Conservation (phyloP, 2,888 invertebrate species). For the Clostera curtula region DNA sequence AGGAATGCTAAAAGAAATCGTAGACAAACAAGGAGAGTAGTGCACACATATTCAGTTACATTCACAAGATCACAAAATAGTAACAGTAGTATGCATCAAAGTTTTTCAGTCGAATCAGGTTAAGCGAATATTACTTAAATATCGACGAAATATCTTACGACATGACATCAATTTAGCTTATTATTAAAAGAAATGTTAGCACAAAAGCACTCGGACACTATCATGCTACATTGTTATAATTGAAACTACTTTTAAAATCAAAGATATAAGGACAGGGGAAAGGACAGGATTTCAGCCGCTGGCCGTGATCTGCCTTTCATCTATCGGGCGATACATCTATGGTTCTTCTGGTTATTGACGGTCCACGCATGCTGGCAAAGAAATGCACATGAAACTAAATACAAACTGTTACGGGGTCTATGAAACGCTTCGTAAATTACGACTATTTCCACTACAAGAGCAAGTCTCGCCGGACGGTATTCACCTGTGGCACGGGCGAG, state of each 20-base stretch:
- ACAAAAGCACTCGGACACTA: constrained; percentile 33
- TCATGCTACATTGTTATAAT: constrained; percentile 39
- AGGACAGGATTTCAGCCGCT: constrained; percentile 30
- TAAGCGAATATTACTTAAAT: no score
- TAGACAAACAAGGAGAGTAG: no score
- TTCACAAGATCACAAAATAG: no score
- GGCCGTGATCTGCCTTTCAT: constrained; percentile 25
- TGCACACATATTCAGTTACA: no score
- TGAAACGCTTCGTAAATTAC: constrained; percentile 46
- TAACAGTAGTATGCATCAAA: no score
- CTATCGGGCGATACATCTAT: constrained; percentile 34
- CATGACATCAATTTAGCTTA: neutral
- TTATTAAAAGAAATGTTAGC: constrained; percentile 43
- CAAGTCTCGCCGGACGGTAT: constrained; percentile 53
- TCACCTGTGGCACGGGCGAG: constrained; percentile 70
- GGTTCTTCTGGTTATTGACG: constrained; percentile 52
- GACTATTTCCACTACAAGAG: constrained; percentile 65
- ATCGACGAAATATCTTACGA: no score
- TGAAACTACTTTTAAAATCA: constrained; percentile 18
- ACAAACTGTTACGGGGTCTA: constrained; percentile 48
- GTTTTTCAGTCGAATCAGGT: no score
- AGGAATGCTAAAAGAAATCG: no score
- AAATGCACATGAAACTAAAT: constrained; percentile 62
- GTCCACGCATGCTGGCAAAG: constrained; percentile 59
- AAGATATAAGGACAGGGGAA: constrained; percentile 32